A percentile compares a stretch with the other conserved stretches of the same genome.
Evolutionary conservation across 1,140 invertebrate genomes (phyloP).

Genomic region (Drosophila rhopaloa): DNA sequence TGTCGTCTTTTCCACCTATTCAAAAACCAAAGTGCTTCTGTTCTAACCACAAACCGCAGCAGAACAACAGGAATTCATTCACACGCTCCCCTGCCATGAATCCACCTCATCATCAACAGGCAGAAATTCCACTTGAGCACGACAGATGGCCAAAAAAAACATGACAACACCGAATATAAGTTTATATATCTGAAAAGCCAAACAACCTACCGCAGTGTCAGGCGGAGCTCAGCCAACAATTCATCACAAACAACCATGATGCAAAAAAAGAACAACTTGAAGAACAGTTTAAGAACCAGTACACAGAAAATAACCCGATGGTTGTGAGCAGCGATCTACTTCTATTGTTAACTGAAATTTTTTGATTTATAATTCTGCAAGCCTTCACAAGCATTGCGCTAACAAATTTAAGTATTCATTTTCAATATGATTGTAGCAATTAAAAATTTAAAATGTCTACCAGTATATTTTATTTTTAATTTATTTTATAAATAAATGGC

Average conservation of each 20-base stretch:
- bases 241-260: constrained; percentile 38
- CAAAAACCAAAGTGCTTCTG: constrained; percentile 36
- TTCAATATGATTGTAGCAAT: too few relatives aligned
- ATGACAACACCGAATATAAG: constrained; percentile 31
- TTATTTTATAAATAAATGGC: too few relatives aligned
- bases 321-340: too few relatives aligned
- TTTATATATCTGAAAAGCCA: constrained; percentile 47
- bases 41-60: constrained; percentile 35
- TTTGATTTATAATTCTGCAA: too few relatives aligned
- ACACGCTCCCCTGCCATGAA: constrained; percentile 33
- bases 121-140: constrained; percentile 52
- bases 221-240: constrained; percentile 62
- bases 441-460: too few relatives aligned
- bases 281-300: constrained; percentile 20
- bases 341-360: too few relatives aligned
- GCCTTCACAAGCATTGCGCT: too few relatives aligned
- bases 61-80: constrained; percentile 32
- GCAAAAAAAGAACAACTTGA: constrained; percentile 15
- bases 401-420: too few relatives aligned
- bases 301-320: not conserved
- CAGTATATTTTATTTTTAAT: too few relatives aligned
- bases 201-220: constrained; percentile 58
- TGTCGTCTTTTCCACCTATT: not conserved
- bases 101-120: constrained; percentile 19
- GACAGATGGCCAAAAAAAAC: constrained; percentile 52